phyloP scores from a whole-genome alignment of 1,140 invertebrate species.

The Eueides isabella region DNA sequence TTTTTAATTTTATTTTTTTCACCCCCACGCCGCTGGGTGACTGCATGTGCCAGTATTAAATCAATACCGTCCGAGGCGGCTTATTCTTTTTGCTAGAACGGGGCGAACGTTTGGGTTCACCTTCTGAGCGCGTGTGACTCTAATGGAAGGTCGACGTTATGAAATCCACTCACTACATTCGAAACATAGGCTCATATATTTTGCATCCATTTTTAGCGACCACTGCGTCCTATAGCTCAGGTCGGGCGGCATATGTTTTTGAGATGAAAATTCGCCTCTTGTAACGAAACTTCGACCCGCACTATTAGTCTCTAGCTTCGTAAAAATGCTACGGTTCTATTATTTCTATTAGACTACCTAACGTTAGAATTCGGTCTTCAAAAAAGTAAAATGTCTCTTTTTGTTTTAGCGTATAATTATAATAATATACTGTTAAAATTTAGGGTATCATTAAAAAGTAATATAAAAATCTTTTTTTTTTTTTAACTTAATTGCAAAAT shows the following conservation, averaged over 20 bases:
- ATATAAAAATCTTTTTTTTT: background rate
- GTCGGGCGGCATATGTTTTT: conserved; percentile 27
- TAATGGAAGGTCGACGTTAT: conserved; percentile 58
- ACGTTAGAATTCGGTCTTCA: conserved; percentile 43
- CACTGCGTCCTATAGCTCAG: conserved; percentile 25
- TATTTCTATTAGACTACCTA: conserved; percentile 39
- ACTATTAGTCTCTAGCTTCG: conserved; percentile 27
- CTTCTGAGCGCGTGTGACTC: conserved; percentile 53
- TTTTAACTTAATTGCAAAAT: background rate
- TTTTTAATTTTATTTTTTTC: conserved; percentile 79
- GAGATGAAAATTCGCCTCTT: conserved; percentile 19
- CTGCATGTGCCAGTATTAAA: conserved; percentile 71
- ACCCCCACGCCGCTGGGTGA: conserved; percentile 53
- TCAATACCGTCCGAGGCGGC: conserved; percentile 68
- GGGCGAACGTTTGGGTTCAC: conserved; percentile 60
- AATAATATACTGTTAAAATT: background rate
- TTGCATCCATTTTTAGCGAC: conserved; percentile 51
- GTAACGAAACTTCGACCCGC: conserved; percentile 13
- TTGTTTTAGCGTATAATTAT: background rate
- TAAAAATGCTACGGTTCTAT: conserved; percentile 33
- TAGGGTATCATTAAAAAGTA: background rate
- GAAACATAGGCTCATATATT: conserved; percentile 49
- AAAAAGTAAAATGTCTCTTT: conserved; percentile 35
- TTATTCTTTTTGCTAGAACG: conserved; percentile 60
- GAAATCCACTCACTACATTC: conserved; percentile 46